Base-by-base conservation (phyloP, 2,113 vertebrate species). In the Campylorhamphus procurvoides region DNA sequence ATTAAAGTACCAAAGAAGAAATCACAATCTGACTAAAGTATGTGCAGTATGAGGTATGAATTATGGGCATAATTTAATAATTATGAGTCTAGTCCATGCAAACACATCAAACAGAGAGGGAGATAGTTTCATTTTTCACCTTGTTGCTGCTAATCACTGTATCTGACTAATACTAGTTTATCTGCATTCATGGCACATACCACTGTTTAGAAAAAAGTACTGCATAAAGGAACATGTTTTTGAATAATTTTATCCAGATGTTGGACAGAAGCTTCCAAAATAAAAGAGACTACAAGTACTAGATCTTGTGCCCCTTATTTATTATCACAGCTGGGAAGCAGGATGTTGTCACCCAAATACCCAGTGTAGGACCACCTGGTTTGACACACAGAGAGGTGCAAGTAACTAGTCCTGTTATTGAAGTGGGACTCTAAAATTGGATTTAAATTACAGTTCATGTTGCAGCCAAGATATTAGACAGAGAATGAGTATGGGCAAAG, bases 301-400 rank as follows among this genome's bases (percentile, higher is more conserved):
- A 93, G 77, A 91, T 81, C 59, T 77, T 66, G 64, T 80, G 55
- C 76, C 84, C 64, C 28, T 86, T 94, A 59, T 94, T 95, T 96
- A 87, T 94, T 96, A 52, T 84, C 69, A 82, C 90, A 96, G 92
- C 90, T 94, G 95, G 56, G 81, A 84, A 84, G 66, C 42, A 87
- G 56, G 22, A 94, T 78, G 62, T 35, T 78, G 64, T 89, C 89
- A 89, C 62, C 52, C 69, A 94, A 62, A 85, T 40, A 91, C 27
- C 28, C 66, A 82, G 47, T 11, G 12, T 9, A 81, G 40, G 90
- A 95, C 87, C 87, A 89, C 84, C 90, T 94, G 60, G 81, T 82
- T 87, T 91, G 59, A 84, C 42, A 47, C 23, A 47, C 17, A n/a
- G 37, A 89, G 10, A 24, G 39, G 20, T 55, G 47, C 23, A 86